Percentiles rank a stretch among this genome's conserved stretches.
These are phyloP conservation scores for Calidris pygmaea DNA, from an alignment of 2,113 vertebrate genomes.

Conservation along the genomic window DNA sequence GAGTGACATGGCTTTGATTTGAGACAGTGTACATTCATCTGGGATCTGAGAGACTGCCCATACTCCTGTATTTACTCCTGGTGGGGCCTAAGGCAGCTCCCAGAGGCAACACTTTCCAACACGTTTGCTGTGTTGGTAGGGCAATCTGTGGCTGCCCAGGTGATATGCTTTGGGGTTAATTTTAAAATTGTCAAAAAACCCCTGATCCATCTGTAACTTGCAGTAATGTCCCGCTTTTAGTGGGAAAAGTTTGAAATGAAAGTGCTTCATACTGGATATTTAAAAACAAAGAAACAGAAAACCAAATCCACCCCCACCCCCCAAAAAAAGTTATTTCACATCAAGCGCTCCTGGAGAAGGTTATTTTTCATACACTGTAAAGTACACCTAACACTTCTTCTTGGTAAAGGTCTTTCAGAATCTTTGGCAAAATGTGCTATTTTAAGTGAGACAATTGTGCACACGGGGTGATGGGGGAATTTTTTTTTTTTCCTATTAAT, in stretches of 20 bases:
- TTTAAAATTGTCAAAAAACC: neutral
- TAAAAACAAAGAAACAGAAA: neutral
- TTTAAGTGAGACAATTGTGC: slow-evolving; percentile 9
- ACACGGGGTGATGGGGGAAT: neutral
- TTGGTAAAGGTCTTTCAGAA: neutral
- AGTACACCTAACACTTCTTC: neutral
- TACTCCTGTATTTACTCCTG: neutral
- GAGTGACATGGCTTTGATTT: neutral
- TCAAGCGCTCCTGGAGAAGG: neutral
- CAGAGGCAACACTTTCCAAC: neutral
- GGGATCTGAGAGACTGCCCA: neutral
- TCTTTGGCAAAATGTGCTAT: neutral
- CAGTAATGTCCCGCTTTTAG: neutral
- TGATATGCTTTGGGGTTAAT: neutral
- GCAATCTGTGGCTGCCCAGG: neutral
- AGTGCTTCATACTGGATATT: neutral
- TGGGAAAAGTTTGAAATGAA: neutral
- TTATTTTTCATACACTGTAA: neutral
- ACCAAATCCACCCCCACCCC: too few relatives aligned
- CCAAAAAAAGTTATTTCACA: neutral
- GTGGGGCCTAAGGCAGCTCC: neutral
- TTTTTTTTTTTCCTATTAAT: neutral
- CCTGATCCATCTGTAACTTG: neutral
- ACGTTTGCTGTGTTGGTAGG: neutral
- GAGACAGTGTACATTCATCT: neutral